These are phyloP conservation scores for Polypedilum pembai DNA, from an alignment of 1,140 invertebrate species.

Conservation along the genomic window DNA sequence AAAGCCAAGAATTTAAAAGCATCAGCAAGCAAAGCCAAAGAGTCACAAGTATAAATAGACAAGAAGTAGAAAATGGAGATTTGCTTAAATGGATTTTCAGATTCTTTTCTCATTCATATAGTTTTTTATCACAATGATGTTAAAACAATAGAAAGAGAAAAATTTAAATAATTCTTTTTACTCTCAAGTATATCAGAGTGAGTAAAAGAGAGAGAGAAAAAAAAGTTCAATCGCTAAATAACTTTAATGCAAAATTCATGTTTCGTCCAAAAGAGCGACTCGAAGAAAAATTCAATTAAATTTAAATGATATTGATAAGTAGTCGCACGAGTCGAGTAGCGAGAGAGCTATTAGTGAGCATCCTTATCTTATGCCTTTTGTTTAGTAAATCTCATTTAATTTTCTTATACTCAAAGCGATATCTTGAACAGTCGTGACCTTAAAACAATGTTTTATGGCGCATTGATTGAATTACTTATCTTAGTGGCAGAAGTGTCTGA, in stretches of 20 bases:
- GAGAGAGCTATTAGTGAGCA: not conserved
- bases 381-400: not conserved
- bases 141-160: not conserved
- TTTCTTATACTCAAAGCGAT: not conserved
- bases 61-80: not conserved
- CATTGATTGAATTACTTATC: slow-evolving; percentile 18
- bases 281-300: slow-evolving; percentile 2
- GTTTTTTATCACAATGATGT: slow-evolving; percentile 11
- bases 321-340: not conserved
- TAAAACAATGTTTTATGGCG: slow-evolving; percentile 1
- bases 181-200: slow-evolving; percentile 4
- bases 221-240: not conserved
- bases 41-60: too few species aligned
- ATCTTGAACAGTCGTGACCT: not conserved
- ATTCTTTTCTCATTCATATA: not conserved
- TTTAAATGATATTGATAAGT: slow-evolving; percentile 13
- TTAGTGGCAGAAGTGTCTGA: not conserved
- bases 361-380: not conserved
- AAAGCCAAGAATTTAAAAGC: too few species aligned
- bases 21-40: too few species aligned
- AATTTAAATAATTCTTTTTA: not conserved
- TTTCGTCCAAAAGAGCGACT: not conserved
- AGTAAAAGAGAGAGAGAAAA: not conserved
- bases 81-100: slow-evolving; percentile 12
- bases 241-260: slow-evolving; percentile 19